Conservation (phyloP, 2,797 vertebrate species). For the Setipinna tenuifilis region DNA sequence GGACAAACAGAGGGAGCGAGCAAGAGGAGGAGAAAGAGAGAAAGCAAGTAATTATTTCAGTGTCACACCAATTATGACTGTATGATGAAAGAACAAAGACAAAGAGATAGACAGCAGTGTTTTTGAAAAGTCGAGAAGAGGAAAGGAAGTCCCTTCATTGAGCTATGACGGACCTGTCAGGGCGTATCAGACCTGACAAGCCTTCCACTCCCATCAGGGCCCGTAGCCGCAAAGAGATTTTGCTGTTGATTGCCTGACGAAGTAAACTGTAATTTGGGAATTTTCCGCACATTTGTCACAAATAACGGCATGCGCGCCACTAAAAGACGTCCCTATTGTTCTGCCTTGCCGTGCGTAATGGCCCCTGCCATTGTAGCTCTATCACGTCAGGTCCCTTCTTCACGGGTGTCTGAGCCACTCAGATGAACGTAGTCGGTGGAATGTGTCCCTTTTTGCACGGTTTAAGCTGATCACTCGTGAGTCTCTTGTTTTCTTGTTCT, state of each 20-base stretch:
- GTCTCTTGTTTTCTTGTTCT: neutral
- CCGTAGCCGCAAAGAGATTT: neutral
- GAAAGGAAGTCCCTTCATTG: neutral
- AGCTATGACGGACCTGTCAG: neutral
- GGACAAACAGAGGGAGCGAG: neutral
- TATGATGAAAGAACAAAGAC: neutral
- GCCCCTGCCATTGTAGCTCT: neutral
- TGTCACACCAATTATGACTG: neutral
- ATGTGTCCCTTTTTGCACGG: neutral
- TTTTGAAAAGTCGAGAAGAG: neutral
- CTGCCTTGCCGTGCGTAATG: neutral
- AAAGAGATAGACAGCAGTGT: neutral
- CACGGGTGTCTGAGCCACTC: neutral
- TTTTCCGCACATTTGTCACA: neutral
- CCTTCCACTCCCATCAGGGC: neutral
- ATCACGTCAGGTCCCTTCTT: neutral
- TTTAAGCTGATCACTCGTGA: neutral
- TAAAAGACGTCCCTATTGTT: neutral
- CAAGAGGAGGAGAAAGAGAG: neutral
- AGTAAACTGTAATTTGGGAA: constrained; percentile 11
- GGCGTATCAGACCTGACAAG: neutral
- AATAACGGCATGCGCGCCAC: neutral
- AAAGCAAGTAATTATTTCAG: neutral
- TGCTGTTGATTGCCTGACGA: neutral
- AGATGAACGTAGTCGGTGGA: neutral